phyloP scores from a whole-genome alignment of 2,113 vertebrate genomes.

The Rhinolophus ferrumequinum region DNA sequence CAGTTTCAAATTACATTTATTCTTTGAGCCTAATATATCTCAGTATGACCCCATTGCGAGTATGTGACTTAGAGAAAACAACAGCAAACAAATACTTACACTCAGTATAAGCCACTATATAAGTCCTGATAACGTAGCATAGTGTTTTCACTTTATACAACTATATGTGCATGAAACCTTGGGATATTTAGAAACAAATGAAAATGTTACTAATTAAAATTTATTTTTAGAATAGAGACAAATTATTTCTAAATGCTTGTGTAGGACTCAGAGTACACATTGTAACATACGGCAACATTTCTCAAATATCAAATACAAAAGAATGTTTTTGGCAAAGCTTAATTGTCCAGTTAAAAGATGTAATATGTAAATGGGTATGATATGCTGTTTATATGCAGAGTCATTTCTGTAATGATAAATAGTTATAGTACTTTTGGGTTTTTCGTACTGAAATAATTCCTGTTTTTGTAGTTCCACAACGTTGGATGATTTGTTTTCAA shows the following conservation, averaged over 20 bases:
- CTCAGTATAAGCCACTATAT: not conserved
- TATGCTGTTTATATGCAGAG: constrained; percentile 1
- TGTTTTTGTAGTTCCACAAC: constrained; percentile 36
- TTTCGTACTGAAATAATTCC: constrained; percentile 40
- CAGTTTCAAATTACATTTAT: not conserved
- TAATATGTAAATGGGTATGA: not conserved
- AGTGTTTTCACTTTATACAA: not conserved
- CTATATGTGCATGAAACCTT: not conserved
- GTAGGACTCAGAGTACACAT: not conserved
- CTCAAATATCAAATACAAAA: constrained; percentile 47
- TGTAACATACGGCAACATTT: not conserved
- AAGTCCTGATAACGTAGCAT: not conserved
- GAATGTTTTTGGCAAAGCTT: constrained; percentile 35
- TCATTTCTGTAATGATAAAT: constrained; percentile 38
- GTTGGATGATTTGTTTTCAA: constrained; percentile 65
- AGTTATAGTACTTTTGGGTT: not conserved
- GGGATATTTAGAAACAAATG: not conserved
- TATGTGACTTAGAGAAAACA: not conserved
- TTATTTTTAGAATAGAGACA: not conserved
- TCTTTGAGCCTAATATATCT: not conserved
- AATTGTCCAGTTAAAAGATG: not conserved
- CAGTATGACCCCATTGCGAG: not conserved
- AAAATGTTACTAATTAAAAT: not conserved
- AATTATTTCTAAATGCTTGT: not conserved
- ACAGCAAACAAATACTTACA: not conserved